Conservation (phyloP, 2,797 vertebrate genomes). For the Phrynocephalus vlangalii region DNA sequence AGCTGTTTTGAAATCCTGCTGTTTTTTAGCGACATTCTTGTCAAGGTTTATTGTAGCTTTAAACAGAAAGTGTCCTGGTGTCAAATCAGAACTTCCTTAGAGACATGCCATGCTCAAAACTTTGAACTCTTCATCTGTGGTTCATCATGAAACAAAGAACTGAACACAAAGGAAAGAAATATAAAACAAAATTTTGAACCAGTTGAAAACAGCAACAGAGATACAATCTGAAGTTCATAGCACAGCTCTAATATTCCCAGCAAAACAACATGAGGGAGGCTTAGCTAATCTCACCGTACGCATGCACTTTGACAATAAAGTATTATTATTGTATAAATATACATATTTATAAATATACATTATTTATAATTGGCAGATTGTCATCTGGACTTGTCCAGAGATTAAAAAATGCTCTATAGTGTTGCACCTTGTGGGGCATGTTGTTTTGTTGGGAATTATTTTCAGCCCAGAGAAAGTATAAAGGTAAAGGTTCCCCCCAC, state of each 20-base stretch:
- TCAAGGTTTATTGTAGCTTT: neutral
- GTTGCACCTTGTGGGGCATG: neutral
- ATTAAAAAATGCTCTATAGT: neutral
- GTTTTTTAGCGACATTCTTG: neutral
- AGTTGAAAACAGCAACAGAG: neutral
- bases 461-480: too few species aligned
- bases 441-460: neutral
- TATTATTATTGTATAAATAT: too few species aligned
- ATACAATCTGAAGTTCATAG: neutral
- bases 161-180: neutral
- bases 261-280: too few species aligned
- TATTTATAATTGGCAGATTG: neutral
- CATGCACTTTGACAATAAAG: too few species aligned
- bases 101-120: neutral
- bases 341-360: neutral
- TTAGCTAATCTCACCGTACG: too few species aligned
- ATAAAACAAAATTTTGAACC: neutral
- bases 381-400: neutral
- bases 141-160: neutral
- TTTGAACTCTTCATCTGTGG: neutral
- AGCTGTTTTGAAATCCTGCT: neutral
- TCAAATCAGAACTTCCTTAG: neutral
- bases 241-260: neutral
- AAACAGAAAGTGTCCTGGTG: neutral
- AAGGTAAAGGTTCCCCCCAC: too few species aligned